Conservation (phyloP, 2,797 vertebrate species). For the Crocodylus rhombifer region DNA sequence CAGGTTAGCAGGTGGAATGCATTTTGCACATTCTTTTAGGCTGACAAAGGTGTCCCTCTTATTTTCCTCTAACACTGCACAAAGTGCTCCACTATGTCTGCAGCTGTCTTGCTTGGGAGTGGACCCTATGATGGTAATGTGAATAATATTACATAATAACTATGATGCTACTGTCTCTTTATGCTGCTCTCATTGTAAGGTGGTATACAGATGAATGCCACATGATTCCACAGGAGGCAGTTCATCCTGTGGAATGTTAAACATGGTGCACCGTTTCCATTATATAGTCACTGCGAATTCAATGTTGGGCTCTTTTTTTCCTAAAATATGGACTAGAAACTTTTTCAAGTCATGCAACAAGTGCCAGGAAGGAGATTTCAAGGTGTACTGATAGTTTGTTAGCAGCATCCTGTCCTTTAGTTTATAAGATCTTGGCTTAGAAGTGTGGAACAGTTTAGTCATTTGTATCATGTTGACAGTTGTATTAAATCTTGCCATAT, state of each 20-base stretch:
- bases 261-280: no score
- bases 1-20: not conserved
- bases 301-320: no score
- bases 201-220: no score
- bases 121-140: not conserved
- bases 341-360: no score
- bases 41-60: not conserved
- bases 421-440: not conserved
- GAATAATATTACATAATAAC: not conserved
- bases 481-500: not conserved
- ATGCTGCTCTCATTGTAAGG: not conserved
- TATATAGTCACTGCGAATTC: no score
- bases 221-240: not conserved
- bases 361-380: no score
- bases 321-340: no score
- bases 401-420: not conserved
- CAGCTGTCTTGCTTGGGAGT: not conserved
- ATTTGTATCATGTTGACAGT: fast-evolving
- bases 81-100: not conserved
- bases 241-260: no score
- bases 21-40: not conserved
- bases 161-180: not conserved
- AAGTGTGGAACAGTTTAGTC: not conserved
- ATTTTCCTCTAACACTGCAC: not conserved
- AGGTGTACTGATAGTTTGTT: not conserved